Percentiles rank a stretch among this genome's conserved stretches.
Conservation (phyloP, 1,140 invertebrate species). For the Adoxophyes honmai region DNA sequence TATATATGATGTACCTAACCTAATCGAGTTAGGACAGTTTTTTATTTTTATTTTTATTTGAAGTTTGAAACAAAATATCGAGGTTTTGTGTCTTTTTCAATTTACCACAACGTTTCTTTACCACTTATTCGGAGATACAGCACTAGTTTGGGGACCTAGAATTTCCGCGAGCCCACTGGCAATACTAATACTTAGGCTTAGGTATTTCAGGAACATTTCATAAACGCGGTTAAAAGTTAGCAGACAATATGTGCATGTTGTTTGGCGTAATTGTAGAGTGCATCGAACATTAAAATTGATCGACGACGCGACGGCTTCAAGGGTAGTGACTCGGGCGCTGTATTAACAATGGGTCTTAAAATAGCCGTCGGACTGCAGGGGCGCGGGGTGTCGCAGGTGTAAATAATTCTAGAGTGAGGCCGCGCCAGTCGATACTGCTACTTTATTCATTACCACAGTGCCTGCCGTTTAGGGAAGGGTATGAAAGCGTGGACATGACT, state of each 20-base stretch:
- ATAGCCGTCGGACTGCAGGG: constrained; percentile 29
- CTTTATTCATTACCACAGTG: constrained; percentile 63
- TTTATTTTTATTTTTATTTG: no score
- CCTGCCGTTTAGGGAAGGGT: constrained; percentile 44
- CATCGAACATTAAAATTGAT: constrained; percentile 16
- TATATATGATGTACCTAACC: no score
- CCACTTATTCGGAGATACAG: no score
- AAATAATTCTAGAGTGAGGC: constrained; percentile 58
- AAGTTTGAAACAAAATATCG: no score
- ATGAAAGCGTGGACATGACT: constrained; percentile 36
- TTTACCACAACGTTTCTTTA: no score
- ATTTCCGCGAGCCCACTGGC: no score
- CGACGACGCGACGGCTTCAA: constrained; percentile 18
- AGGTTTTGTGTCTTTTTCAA: no score
- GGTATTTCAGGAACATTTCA: not conserved
- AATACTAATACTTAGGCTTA: no score
- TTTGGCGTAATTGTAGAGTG: not conserved
- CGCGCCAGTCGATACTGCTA: constrained; percentile 64
- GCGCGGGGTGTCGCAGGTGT: constrained; percentile 46
- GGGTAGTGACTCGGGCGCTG: constrained; percentile 22
- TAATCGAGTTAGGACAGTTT: no score
- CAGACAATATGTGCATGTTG: not conserved
- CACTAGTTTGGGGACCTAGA: no score
- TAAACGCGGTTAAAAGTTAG: not conserved
- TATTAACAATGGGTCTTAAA: constrained; percentile 25